These are phyloP conservation scores for Endomychus coccineus DNA, from an alignment of 2,888 invertebrate genomes.

Conservation along the genomic window DNA sequence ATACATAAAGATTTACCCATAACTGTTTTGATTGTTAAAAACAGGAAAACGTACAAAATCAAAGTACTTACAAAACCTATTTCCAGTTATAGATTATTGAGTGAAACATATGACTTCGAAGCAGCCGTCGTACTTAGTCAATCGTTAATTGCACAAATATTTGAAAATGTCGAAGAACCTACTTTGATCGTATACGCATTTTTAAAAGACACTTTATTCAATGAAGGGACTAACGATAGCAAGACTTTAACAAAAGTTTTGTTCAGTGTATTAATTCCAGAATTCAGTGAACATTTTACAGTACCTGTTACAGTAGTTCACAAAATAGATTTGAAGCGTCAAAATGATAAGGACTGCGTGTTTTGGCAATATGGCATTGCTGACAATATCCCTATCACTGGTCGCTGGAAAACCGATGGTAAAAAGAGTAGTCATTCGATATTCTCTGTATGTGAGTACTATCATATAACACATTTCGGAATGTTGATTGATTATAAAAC, in stretches of 20 bases:
- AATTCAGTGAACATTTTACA: neutral
- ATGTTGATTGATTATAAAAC: slow-evolving; percentile 24
- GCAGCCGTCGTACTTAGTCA: slow-evolving; percentile 7
- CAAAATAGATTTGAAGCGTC: slow-evolving; percentile 3
- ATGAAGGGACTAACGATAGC: slow-evolving; percentile 2
- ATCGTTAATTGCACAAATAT: neutral
- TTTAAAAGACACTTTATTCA: slow-evolving; percentile 9
- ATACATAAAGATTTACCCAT: too few species aligned
- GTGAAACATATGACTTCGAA: slow-evolving; percentile 5
- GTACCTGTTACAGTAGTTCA: slow-evolving; percentile 6
- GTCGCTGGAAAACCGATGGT: slow-evolving; percentile 11
- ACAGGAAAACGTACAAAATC: slow-evolving; percentile 5
- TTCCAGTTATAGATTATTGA: neutral
- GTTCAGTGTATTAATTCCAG: slow-evolving; percentile 7
- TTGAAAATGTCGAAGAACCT: neutral
- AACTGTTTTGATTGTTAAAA: too few species aligned
- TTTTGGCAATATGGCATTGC: slow-evolving; percentile 10
- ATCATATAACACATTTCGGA: slow-evolving; percentile 13
- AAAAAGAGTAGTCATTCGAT: neutral
- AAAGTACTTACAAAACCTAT: neutral
- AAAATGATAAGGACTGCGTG: slow-evolving; percentile 2
- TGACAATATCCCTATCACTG: slow-evolving; percentile 1
- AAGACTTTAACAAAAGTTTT: neutral
- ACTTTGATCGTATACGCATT: slow-evolving; percentile 5
- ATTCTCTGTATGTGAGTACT: slow-evolving; percentile 7